Evolutionary conservation across 2,113 vertebrate genomes (phyloP).

Genomic region (Monarcha castaneiventris): DNA sequence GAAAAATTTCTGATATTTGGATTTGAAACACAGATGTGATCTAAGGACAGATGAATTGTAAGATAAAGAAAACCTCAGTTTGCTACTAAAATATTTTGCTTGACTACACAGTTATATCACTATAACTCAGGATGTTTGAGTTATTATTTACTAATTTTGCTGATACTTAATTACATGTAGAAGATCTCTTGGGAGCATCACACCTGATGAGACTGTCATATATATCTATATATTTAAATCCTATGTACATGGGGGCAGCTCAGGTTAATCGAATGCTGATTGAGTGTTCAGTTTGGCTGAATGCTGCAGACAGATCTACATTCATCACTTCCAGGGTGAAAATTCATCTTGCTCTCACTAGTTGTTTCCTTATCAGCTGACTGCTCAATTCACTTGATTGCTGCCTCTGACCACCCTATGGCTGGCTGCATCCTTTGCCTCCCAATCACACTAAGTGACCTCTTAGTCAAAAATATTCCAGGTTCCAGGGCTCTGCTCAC

Average conservation of each 20-base stretch:
- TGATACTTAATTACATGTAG: not conserved
- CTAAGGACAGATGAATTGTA: not conserved
- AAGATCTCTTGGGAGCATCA: not conserved
- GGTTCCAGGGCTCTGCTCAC: not conserved
- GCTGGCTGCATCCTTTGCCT: conserved; percentile 2
- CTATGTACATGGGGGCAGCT: not conserved
- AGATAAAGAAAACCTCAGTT: not conserved
- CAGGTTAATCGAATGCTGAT: not conserved
- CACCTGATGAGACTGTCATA: not conserved
- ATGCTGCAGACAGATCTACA: not conserved
- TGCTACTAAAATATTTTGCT: not conserved
- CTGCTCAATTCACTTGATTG: conserved; percentile 34
- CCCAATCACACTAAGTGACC: not conserved
- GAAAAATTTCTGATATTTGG: not conserved
- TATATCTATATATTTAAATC: not conserved
- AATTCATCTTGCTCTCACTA: conserved; percentile 1
- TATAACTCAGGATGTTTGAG: not conserved
- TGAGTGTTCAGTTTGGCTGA: not conserved
- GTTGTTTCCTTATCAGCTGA: not conserved
- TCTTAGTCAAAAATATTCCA: conserved; percentile 2
- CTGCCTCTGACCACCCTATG: not conserved
- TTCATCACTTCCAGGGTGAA: conserved; percentile 10
- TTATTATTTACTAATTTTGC: not conserved
- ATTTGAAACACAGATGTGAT: not conserved
- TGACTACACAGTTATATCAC: not conserved